Evolutionary conservation across 2,113 vertebrate genomes (phyloP), one percentile per base, ranked within the genome.

Genomic region (Hypomesus transpacificus): DNA sequence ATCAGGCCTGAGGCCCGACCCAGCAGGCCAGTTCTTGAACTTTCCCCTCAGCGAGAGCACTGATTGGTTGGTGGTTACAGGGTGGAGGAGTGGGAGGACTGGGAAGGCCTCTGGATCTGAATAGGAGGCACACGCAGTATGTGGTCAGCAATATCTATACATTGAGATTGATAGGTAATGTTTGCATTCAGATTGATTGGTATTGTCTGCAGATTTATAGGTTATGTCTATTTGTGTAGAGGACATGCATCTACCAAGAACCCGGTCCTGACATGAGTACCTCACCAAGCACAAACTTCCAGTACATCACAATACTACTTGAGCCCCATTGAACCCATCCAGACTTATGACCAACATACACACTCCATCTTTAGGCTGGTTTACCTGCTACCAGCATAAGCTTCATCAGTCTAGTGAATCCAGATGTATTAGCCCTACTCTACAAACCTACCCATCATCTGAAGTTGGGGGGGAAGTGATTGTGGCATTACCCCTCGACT

Each of bases 91-190:
- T 85, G 82, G 28, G 84, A 54, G 0, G 73, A 69, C 22, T 64
- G 84, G 77, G 84, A 77, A 0, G 85, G 85, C 31, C 89, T 83
- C 0, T 91, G 92, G 63, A 91, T 71, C 92, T 93, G 78, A 68
- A 78, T 68, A 14, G 39, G 20, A 68, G 21, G 57, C 9, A 68
- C 8, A 58, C 8, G n/a, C 28, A 51, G 20, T 58, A 20, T 20
- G 54, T 56, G 54, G 17, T 56, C n/a, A 56, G 16, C 54, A 56
- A 8, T 8, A 56, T 56, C 17, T 18, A 3, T 7, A 56, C 16
- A 17, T 18, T 17, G 0, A 56, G 16, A 56, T 18, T 56, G 54
- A 4, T 56, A 20, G 54, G n/a, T 18, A 8, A 20, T 18, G 54
- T 56, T 17, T 17, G 54, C 54, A 56, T 56, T 56, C 16, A 18